Percentiles rank a stretch among this genome's conserved stretches.
These are phyloP conservation scores for Darevskia mixta DNA, from an alignment of 2,797 vertebrate species.

Conservation along the genomic window DNA sequence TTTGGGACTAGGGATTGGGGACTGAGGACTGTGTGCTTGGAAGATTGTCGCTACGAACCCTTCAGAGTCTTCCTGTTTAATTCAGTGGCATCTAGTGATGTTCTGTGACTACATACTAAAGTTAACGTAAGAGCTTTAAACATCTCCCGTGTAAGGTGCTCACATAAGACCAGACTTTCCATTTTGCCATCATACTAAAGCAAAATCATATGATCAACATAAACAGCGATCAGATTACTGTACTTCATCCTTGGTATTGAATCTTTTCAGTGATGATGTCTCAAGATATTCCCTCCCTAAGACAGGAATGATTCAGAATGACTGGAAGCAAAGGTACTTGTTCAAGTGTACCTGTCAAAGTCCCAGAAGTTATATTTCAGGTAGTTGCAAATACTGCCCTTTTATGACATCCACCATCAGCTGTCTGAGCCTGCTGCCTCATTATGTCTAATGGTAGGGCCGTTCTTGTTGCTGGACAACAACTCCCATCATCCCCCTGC, in stretches of 20 bases:
- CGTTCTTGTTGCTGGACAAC: no score
- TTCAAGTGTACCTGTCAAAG: not conserved
- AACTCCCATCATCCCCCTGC: no score
- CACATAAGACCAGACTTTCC: not conserved
- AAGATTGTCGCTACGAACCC: not conserved
- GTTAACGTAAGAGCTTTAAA: constrained; percentile 4
- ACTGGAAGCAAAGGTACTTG: not conserved
- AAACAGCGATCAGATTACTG: not conserved
- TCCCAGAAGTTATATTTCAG: not conserved
- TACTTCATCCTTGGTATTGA: not conserved
- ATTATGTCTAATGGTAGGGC: no score
- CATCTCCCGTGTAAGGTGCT: constrained; percentile 13
- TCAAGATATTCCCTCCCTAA: not conserved
- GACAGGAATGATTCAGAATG: not conserved
- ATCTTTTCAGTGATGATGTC: not conserved
- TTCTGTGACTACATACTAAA: not conserved
- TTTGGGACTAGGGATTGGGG: not conserved
- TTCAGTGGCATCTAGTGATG: not conserved
- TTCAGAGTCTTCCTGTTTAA: constrained; percentile 1
- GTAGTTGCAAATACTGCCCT: not conserved
- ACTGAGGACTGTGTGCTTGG: not conserved
- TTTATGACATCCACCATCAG: no score
- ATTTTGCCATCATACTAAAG: not conserved
- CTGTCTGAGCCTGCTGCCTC: no score
- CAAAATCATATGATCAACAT: not conserved